These are phyloP conservation scores for Cyrtodaria siliqua DNA, from an alignment of 2,888 invertebrate genomes.

Conservation along the genomic window DNA sequence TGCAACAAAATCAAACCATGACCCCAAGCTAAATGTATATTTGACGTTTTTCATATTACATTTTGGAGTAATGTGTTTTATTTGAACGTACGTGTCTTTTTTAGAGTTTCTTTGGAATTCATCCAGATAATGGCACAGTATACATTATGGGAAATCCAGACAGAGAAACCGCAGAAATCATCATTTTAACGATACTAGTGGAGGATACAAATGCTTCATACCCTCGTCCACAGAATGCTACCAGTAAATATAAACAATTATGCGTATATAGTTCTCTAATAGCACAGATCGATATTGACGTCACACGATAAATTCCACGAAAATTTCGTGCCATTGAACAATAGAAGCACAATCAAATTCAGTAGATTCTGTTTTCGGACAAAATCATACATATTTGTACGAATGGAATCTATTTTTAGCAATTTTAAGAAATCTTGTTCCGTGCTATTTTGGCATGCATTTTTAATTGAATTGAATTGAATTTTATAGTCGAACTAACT, in stretches of 20 bases:
- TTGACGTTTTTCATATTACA: not conserved
- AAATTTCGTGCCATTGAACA: too few relatives aligned
- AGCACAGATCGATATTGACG: too few relatives aligned
- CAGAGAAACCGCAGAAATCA: slow-evolving; percentile 39
- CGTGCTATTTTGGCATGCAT: too few relatives aligned
- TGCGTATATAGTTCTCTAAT: too few relatives aligned
- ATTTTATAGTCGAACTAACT: too few relatives aligned
- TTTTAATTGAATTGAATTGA: too few relatives aligned
- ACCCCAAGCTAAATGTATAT: not conserved
- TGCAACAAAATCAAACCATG: not conserved
- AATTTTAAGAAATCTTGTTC: too few relatives aligned
- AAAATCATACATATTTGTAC: too few relatives aligned
- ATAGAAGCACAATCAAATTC: too few relatives aligned
- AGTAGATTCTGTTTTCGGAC: too few relatives aligned
- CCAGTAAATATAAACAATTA: slow-evolving; percentile 45
- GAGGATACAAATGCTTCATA: slow-evolving; percentile 37
- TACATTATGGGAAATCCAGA: slow-evolving; percentile 20
- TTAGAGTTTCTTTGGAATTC: slow-evolving; percentile 45
- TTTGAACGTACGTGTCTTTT: slow-evolving; percentile 10
- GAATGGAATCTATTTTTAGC: too few relatives aligned
- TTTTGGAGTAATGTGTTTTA: not conserved
- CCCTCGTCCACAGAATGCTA: slow-evolving; percentile 39
- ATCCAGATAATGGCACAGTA: slow-evolving; percentile 27
- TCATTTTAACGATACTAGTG: slow-evolving; percentile 24
- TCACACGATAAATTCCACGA: too few relatives aligned